phyloP scores from a whole-genome alignment of 2,888 invertebrate species.

The Andrena bucephala region DNA sequence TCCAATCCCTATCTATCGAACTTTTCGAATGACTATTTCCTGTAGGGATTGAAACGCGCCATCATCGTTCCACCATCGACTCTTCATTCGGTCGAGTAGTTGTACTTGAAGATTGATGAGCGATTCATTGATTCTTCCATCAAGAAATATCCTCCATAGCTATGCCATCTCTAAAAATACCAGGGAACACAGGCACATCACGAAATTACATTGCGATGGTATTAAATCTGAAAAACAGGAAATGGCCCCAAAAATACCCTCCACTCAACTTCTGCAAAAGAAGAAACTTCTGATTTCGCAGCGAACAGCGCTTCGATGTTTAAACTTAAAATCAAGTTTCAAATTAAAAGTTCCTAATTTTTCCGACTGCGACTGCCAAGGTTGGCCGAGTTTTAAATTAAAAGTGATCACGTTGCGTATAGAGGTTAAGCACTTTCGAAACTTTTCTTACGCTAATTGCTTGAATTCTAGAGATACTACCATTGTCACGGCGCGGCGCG shows the following conservation, averaged over 20 bases:
- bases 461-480: conserved; percentile 1
- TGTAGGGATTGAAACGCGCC: conserved; percentile 22
- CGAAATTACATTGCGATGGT: background rate
- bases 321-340: conserved; percentile 22
- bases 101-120: conserved; percentile 2
- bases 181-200: background rate
- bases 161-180: background rate
- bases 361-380: background rate
- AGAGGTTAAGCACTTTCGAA: conserved; percentile 26
- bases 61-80: conserved; percentile 8
- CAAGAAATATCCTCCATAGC: background rate
- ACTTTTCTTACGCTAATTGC: conserved; percentile 33
- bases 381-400: conserved; percentile 12
- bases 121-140: conserved; percentile 2
- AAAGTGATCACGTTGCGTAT: conserved; percentile 12
- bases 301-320: background rate
- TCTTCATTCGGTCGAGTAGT: conserved; percentile 7
- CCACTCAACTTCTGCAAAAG: background rate
- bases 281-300: background rate
- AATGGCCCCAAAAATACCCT: too few relatives aligned
- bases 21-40: conserved; percentile 20
- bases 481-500: background rate
- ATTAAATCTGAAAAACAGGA: too few relatives aligned
- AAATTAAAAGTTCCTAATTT: conserved; percentile 7
- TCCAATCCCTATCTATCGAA: conserved; percentile 42